Evolutionary conservation across 2,113 vertebrate species (phyloP), one percentile per base, ranked within the genome.

Genomic region (Poecile atricapillus): DNA sequence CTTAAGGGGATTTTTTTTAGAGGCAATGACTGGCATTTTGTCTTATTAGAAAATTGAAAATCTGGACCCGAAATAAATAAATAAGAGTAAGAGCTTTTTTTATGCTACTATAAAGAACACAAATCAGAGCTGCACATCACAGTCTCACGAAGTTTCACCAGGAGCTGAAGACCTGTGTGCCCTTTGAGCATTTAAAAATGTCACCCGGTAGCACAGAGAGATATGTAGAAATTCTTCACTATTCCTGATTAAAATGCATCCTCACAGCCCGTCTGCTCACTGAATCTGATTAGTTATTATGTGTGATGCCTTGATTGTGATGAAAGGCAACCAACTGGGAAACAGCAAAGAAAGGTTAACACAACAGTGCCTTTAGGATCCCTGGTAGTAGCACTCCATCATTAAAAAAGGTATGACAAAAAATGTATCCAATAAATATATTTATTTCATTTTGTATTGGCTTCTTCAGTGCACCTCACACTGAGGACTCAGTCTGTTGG

Each of bases 161-260:
- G 43, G 67, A 93, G 33, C 3, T 74, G 56, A 24, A 94, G 81
- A 91, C 76, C 76, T 78, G 14, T 0, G 0, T 86, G 83, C 50
- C 75, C 71, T 94, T 49, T 87, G 75, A 96, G 76, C 76, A 94
- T 96, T 95, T 95, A 77, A 88, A 96, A 96, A 92, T 92, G 90
- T 92, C 93, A 95, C 43, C 33, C 43, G 39, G 39, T 62, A 83
- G 71, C 44, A 89, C 24, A 27, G 24, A 83, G 49, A 91, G n/a
- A 80, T 77, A 88, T 56, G 25, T 27, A 86, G 43, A 88, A 90
- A 89, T 84, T 75, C 80, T 77, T 92, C 68, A 50, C 69, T 86
- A 78, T 89, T 89, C 89, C 73, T 4, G 8, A 91, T 90, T 92
- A 93, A 96, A 95, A 93, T 91, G 92, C 86, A 76, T 44, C 69